Evolutionary conservation across 1,140 invertebrate species (phyloP), one percentile per base, ranked within the genome.

Genomic region (Uloborus diversus): DNA sequence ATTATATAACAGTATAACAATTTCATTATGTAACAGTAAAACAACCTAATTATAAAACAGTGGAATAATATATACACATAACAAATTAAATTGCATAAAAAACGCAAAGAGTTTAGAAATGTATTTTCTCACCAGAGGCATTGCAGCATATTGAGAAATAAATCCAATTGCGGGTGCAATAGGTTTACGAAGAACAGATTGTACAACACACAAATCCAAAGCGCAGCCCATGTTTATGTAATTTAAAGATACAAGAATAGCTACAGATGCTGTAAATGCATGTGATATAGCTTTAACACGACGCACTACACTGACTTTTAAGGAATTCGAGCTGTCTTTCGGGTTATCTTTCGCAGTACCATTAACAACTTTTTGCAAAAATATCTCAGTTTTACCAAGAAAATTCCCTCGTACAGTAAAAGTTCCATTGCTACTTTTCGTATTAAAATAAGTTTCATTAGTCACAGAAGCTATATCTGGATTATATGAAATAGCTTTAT

Each of bases 221-320:
- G 95, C 94, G 86, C 95, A 96, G 0, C 96, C 96, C 88, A 97
- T 97, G 87, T 97, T 96, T 56, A 97, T 93, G 85, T 95, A 97
- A 80, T 96, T 91, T 57, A 96, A 87, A 0, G 92, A 91, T 64
- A 97, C 94, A 56, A 98, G 89, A 59, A 90, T 86, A 9, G 92
- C 92, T 4, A 97, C 91, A 71, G 93, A 93, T 4, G 49, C 53
- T 0, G 53, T 70, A 37, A 81, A 81, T 23, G 66, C 80, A 70
- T n/a, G 49, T 0, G 73, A 70, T 66, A 81, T 64, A 13, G 56
- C 62, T 51, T 56, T 56, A 47, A 76, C 53, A 28, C 56, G 32
- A 9, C 80, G 68, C 13, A 80, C 42, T 49, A 83, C 80, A 5
- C 35, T 80, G n/a, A 83, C 64, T 28, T 59, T 23, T 37, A 81